Base-by-base conservation (phyloP, 1,140 invertebrate species). In the Paralvinella palmiformis region DNA sequence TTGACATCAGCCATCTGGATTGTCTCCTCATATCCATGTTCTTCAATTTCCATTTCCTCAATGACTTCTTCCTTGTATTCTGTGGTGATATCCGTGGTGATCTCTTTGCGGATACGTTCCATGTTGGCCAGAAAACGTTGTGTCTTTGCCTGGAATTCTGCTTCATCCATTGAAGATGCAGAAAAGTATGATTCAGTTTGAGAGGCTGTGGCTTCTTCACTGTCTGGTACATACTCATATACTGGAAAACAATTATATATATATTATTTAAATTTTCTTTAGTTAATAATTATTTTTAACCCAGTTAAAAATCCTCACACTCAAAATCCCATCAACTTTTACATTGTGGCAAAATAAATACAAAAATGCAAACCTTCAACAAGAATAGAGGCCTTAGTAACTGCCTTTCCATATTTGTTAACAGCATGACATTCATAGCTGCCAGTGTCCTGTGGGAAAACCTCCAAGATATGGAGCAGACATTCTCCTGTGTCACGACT, bases 161-260 rank as follows among this genome's bases (percentile, higher is more conserved):
- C 64, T 36, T 68, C 67, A 57, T 67, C 67, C 59, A 68, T 63
- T 10, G 67, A 61, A 20, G 67, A 67, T 24, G 65, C 36, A 4
- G 67, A 68, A 15, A 68, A 57, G 41, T 63, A 59, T 1, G 66
- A 65, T 48, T 66, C 58, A 0, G 66, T 68, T 24, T 66, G 61
- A 29, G 64, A 66, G 27, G 64, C 64, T 32, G 64, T 66, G 44
- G 86, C 88, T 73, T 91, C 88, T 83, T 92, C 90, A 71, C 89
- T 91, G 79, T 92, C 90, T 53, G 91, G 90, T 66, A 91, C 85
- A 80, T 96, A 95, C 84, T 96, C 92, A 79, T 93, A 96, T 59
- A 91, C 91, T 93, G 81, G 62, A 88, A 86, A 75, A 56, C 32
- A 56, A 56, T 3, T 24, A 27, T 56, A 24, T 2, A 56, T 24